These are phyloP conservation scores for Vultur gryphus DNA, from an alignment of 2,797 vertebrate genomes.

Conservation along the genomic window DNA sequence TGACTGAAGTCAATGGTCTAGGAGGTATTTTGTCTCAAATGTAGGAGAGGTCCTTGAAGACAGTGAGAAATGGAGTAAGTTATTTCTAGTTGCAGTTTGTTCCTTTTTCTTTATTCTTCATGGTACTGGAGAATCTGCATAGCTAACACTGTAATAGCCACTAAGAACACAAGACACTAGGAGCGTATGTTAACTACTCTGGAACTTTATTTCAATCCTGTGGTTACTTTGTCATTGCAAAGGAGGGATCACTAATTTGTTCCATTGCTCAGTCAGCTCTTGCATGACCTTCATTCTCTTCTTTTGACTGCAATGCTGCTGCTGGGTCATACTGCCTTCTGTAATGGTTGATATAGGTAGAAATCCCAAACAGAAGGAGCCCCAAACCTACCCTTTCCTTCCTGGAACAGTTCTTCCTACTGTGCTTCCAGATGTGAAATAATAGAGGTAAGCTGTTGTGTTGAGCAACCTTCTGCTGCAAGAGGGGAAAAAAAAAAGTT, in stretches of 20 bases:
- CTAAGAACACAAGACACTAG: neutral
- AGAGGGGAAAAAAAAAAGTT: neutral
- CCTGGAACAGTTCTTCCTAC: neutral
- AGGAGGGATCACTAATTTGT: neutral
- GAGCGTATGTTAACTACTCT: neutral
- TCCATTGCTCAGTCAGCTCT: neutral
- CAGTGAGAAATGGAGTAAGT: neutral
- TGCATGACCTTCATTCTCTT: neutral
- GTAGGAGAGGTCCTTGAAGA: neutral
- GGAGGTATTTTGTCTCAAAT: neutral
- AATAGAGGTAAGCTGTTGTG: neutral
- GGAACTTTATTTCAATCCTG: neutral
- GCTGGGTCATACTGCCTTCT: neutral
- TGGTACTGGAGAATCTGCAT: neutral
- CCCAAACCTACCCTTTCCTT: neutral
- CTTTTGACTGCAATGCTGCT: neutral
- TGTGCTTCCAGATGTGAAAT: neutral
- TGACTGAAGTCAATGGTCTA: neutral
- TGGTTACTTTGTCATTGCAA: neutral
- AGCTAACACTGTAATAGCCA: neutral
- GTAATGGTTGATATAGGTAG: neutral
- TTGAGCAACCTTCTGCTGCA: neutral
- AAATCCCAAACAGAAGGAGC: neutral
- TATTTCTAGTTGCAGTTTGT: neutral
- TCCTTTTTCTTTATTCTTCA: neutral